Percentiles rank a stretch among this genome's conserved stretches.
These are phyloP conservation scores for Harpagoxenus sublaevis DNA, from an alignment of 2,888 invertebrate genomes.

Conservation along the genomic window DNA sequence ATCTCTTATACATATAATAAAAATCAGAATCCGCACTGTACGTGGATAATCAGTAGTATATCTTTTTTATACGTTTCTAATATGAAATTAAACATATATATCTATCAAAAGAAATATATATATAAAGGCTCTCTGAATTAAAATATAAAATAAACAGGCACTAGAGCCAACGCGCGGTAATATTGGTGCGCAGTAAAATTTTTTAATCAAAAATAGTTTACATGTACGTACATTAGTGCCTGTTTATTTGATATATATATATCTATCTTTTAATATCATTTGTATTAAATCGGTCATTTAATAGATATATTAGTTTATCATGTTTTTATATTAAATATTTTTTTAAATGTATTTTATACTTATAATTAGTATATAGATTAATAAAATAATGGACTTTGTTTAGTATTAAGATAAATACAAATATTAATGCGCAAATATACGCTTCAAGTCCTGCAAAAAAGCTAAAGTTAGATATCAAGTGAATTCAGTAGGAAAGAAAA, in stretches of 20 bases:
- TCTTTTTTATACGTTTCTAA: neutral
- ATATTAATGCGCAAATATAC: neutral
- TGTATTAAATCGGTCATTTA: neutral
- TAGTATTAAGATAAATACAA: neutral
- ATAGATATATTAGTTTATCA: neutral
- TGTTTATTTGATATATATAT: too few relatives aligned
- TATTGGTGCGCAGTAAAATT: too few relatives aligned
- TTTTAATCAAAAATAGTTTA: too few relatives aligned
- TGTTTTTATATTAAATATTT: neutral
- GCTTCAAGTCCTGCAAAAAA: neutral
- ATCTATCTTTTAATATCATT: neutral
- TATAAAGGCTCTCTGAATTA: too few relatives aligned
- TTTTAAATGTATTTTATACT: neutral
- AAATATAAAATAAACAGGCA: too few relatives aligned
- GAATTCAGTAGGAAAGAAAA: slow-evolving; percentile 5
- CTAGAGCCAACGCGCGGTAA: too few relatives aligned
- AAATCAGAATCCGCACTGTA: neutral
- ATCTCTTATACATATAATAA: neutral
- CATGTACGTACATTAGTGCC: too few relatives aligned
- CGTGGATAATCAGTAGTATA: neutral
- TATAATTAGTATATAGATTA: neutral
- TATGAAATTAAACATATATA: neutral
- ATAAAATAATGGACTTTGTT: slow-evolving; percentile 9
- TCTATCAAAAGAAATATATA: too few relatives aligned
- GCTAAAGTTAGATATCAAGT: neutral